Conservation (phyloP, 1,140 invertebrate species). For the Maconellicoccus hirsutus region DNA sequence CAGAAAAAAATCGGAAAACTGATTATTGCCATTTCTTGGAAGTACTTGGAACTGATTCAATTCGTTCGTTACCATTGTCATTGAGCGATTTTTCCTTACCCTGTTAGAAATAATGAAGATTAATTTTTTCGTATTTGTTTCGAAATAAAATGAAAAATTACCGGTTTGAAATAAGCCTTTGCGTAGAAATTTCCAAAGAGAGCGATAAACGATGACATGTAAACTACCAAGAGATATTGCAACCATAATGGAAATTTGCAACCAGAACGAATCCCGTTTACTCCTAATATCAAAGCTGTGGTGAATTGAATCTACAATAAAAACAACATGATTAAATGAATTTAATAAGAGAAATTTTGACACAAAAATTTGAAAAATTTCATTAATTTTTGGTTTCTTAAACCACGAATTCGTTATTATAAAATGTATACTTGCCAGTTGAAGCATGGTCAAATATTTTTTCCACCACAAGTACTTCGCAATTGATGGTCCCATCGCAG, state of each 20-base stretch:
- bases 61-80: background rate
- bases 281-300: constrained; percentile 65
- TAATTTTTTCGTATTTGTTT: background rate
- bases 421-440: constrained; percentile 49
- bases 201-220: constrained; percentile 81
- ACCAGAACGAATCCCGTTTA: constrained; percentile 66
- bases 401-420: no score
- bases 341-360: no score
- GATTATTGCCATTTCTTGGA: background rate
- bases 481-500: constrained; percentile 52
- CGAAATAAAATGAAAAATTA: constrained; percentile 33
- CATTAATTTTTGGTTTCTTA: no score
- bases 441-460: constrained; percentile 60
- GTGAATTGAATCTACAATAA: constrained; percentile 67
- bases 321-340: no score
- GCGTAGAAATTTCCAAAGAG: constrained; percentile 87
- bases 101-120: background rate
- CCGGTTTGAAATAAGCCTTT: constrained; percentile 64
- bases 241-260: constrained; percentile 89
- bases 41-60: background rate
- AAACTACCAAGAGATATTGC: constrained; percentile 80
- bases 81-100: background rate
- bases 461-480: constrained; percentile 69
- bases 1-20: background rate
- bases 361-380: no score